Percentiles rank a stretch among this genome's conserved stretches.
These are phyloP conservation scores for Malurus elegans DNA, from an alignment of 2,113 vertebrate species.

Conservation along the genomic window DNA sequence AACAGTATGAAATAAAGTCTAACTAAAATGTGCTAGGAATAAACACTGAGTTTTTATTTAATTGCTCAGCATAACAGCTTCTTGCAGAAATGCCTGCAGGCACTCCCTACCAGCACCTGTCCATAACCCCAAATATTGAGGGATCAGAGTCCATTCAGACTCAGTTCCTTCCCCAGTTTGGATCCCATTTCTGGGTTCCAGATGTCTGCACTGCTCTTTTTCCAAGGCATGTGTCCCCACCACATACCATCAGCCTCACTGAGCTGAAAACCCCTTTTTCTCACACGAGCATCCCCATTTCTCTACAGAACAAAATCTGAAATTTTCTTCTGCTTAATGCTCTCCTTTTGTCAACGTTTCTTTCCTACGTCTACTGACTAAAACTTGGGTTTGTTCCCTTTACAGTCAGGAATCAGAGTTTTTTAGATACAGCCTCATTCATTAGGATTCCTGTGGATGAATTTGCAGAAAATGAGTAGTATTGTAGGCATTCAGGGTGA, in stretches of 20 bases:
- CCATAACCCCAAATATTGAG: not conserved
- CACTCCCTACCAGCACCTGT: not conserved
- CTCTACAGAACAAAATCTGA: not conserved
- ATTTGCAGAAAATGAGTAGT: not conserved
- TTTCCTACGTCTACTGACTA: not conserved
- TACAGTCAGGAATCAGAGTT: not conserved
- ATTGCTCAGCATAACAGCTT: not conserved
- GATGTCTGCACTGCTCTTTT: not conserved
- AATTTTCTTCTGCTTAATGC: not conserved
- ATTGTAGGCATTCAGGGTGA: not conserved
- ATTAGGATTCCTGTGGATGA: not conserved
- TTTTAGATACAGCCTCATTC: not conserved
- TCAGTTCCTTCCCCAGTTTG: not conserved
- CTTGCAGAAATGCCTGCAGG: not conserved
- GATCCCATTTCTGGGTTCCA: not conserved
- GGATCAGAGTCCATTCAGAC: not conserved
- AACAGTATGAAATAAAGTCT: not conserved
- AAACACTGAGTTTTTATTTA: not conserved
- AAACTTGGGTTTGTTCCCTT: not conserved
- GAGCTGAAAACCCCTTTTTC: not conserved
- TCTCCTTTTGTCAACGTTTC: not conserved
- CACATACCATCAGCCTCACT: accelerated
- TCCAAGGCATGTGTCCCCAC: not conserved
- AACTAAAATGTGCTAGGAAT: not conserved
- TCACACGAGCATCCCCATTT: not conserved